These are phyloP conservation scores for Catostomus latipinnis DNA, from an alignment of 2,797 vertebrate species.

Conservation along the genomic window DNA sequence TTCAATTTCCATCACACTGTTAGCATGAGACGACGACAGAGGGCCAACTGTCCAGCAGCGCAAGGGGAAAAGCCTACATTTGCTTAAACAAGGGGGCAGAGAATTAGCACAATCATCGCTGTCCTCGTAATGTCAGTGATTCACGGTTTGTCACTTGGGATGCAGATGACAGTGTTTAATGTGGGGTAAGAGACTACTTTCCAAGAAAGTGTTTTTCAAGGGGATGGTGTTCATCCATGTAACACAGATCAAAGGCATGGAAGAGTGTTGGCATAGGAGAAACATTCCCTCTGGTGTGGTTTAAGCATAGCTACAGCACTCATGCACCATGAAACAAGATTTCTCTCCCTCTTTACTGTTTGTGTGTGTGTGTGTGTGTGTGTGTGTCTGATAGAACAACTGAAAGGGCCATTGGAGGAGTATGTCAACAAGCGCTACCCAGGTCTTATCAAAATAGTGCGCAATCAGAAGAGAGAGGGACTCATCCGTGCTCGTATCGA, in stretches of 20 bases:
- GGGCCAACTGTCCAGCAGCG: conserved; percentile 51
- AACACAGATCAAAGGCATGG: conserved; percentile 50
- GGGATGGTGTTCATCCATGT: conserved; percentile 30
- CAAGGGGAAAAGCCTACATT: conserved; percentile 35
- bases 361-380: conserved; percentile 12
- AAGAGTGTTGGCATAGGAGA: conserved; percentile 30
- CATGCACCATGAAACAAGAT: conserved; percentile 17
- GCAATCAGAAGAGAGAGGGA: conserved; percentile 93
- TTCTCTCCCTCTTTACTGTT: background rate
- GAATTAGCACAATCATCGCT: conserved; percentile 35
- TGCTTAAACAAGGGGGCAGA: conserved; percentile 39
- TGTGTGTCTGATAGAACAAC: conserved; percentile 82
- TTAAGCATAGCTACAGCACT: conserved; percentile 27
- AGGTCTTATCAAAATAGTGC: conserved; percentile 93
- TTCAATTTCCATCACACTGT: conserved; percentile 48
- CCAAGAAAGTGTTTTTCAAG: conserved; percentile 37
- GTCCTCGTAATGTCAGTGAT: conserved; percentile 42
- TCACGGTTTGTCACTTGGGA: conserved; percentile 15
- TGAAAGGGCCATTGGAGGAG: conserved; percentile 92
- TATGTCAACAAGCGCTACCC: conserved; percentile 96
- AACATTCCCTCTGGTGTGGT: conserved; percentile 28
- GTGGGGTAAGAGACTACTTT: conserved; percentile 16
- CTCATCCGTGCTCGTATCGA: conserved; percentile 94
- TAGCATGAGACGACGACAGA: conserved; percentile 45
- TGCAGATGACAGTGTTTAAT: conserved; percentile 36